phyloP scores from a whole-genome alignment of 2,888 invertebrate genomes.

The Apamea anceps region DNA sequence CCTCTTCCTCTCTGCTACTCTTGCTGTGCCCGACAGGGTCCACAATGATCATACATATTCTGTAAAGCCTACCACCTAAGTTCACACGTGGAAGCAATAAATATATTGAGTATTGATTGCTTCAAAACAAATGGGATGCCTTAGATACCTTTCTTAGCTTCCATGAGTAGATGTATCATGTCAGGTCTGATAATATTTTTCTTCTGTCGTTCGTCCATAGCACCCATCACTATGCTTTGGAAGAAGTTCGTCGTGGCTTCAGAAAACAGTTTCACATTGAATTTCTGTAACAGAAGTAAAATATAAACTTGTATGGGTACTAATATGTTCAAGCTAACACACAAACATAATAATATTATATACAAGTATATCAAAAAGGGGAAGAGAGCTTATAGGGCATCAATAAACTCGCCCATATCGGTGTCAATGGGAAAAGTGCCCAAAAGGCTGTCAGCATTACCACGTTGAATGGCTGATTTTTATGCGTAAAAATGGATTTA shows the following conservation, averaged over 20 bases:
- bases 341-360: background rate
- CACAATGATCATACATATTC: too few species aligned
- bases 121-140: background rate
- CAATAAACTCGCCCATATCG: background rate
- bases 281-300: conserved; percentile 18
- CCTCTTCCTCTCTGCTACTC: too few species aligned
- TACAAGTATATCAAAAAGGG: background rate
- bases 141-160: conserved; percentile 84
- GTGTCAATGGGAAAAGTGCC: background rate
- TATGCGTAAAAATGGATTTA: background rate
- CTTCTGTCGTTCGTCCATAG: conserved; percentile 81
- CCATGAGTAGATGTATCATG: conserved; percentile 90
- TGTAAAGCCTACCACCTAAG: too few species aligned
- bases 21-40: too few species aligned
- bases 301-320: background rate
- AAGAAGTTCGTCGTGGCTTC: conserved; percentile 74
- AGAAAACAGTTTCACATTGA: conserved; percentile 46
- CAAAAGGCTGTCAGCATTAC: background rate
- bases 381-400: background rate
- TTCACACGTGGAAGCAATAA: too few species aligned
- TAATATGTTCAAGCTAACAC: background rate
- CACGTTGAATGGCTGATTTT: background rate
- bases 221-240: conserved; percentile 76
- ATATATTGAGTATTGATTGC: background rate
- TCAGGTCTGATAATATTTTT: conserved; percentile 84